Conservation (phyloP, 2,888 invertebrate species). For the Dexiosoma caninum region DNA sequence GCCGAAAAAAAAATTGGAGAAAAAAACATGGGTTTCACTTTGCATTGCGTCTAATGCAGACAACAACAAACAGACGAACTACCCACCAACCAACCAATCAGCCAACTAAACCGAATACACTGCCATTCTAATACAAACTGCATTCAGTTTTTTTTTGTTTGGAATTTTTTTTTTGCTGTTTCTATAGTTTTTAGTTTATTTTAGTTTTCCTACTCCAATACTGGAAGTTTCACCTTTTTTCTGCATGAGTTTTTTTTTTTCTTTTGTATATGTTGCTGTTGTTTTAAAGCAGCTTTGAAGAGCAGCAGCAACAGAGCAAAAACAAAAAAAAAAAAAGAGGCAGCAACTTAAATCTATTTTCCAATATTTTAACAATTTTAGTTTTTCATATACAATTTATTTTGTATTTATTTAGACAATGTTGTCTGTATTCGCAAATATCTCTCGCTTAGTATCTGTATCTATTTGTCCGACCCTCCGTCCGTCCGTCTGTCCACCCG, state of each 20-base stretch:
- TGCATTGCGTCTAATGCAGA: slow-evolving; percentile 44
- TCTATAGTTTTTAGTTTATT: slow-evolving; percentile 44
- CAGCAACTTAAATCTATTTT: slow-evolving; percentile 54
- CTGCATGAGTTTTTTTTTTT: not conserved
- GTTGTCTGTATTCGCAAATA: not conserved
- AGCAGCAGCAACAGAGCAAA: slow-evolving; percentile 4
- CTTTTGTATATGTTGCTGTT: not conserved
- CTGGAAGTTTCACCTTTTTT: slow-evolving; percentile 60
- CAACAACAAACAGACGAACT: slow-evolving; percentile 1
- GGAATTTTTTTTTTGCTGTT: not conserved
- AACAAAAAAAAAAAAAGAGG: slow-evolving; percentile 6
- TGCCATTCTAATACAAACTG: slow-evolving; percentile 28
- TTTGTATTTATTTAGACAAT: slow-evolving; percentile 21
- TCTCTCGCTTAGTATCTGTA: slow-evolving; percentile 9
- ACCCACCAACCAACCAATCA: slow-evolving; percentile 38
- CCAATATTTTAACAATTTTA: slow-evolving; percentile 43
- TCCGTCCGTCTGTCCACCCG: no score
- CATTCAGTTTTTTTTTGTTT: not conserved
- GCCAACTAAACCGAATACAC: slow-evolving; percentile 26
- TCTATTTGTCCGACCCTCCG: not conserved
- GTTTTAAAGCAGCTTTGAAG: slow-evolving; percentile 29
- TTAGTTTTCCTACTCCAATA: slow-evolving; percentile 54
- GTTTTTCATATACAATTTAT: slow-evolving; percentile 11
- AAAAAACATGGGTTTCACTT: slow-evolving; percentile 43
- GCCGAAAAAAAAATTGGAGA: not conserved